Conservation (phyloP, 2,888 invertebrate species). For the Leptinotarsa peninsularis region DNA sequence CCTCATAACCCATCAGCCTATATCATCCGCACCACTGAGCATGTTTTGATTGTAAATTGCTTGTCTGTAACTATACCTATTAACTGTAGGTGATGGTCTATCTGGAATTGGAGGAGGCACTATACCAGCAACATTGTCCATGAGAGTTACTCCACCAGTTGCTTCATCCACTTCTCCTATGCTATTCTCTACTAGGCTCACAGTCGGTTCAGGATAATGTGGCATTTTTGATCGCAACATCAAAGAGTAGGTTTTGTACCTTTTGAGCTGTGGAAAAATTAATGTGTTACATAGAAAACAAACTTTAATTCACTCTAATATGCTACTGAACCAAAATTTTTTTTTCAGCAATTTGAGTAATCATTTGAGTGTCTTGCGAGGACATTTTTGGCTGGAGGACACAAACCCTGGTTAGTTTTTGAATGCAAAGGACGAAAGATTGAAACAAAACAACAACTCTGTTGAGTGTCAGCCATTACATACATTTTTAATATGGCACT, state of each 20-base stretch:
- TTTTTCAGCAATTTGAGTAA: too few relatives aligned
- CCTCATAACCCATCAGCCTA: constrained; percentile 82
- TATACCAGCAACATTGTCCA: constrained; percentile 60
- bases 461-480: too few relatives aligned
- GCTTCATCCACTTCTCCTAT: constrained; percentile 71
- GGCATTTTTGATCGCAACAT: constrained; percentile 79
- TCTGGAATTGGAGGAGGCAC: constrained; percentile 73
- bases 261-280: constrained; percentile 74
- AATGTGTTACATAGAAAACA: background rate
- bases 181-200: constrained; percentile 70
- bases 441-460: too few relatives aligned
- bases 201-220: constrained; percentile 70
- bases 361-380: too few relatives aligned
- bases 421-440: too few relatives aligned
- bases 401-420: too few relatives aligned
- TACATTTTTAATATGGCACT: too few relatives aligned
- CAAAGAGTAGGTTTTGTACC: constrained; percentile 86
- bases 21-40: constrained; percentile 73
- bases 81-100: constrained; percentile 68
- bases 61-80: constrained; percentile 78
- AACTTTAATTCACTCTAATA: background rate
- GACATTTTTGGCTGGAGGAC: too few relatives aligned
- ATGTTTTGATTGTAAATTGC: constrained; percentile 63
- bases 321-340: too few relatives aligned
- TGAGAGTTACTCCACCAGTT: constrained; percentile 47